Conservation (phyloP, 1,140 invertebrate species). For the Chlorops oryzae region DNA sequence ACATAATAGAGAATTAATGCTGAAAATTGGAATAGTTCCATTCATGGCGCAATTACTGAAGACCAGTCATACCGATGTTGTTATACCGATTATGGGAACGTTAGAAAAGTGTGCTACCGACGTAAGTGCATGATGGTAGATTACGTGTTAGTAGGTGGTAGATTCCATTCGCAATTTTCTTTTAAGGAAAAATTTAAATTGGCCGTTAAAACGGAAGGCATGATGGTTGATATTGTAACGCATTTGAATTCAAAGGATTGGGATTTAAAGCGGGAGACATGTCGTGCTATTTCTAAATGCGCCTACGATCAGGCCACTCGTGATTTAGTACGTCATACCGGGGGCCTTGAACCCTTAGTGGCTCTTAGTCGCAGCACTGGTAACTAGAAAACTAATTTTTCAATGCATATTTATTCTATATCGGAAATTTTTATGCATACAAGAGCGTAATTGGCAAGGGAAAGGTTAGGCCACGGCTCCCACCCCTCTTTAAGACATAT, state of each 20-base stretch:
- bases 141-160: neutral
- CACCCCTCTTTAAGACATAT: no score
- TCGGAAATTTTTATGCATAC: no score
- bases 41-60: slow-evolving; percentile 69
- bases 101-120: slow-evolving; percentile 53
- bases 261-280: slow-evolving; percentile 63
- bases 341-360: slow-evolving; percentile 74
- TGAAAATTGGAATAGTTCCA: slow-evolving; percentile 70
- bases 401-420: no score
- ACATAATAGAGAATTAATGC: slow-evolving; percentile 74
- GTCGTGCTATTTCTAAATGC: slow-evolving; percentile 81
- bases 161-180: no score
- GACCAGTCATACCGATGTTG: slow-evolving; percentile 61
- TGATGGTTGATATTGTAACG: slow-evolving; percentile 72
- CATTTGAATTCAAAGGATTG: slow-evolving; percentile 63
- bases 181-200: slow-evolving; percentile 59
- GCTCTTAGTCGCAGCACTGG: no score
- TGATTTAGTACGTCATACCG: slow-evolving; percentile 70
- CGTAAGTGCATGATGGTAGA: neutral
- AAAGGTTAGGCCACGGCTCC: no score
- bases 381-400: no score
- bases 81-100: slow-evolving; percentile 74
- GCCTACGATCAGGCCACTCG: slow-evolving; percentile 69
- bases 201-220: slow-evolving; percentile 75
- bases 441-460: no score